Evolutionary conservation across 2,797 vertebrate species (phyloP), one percentile per base, ranked within the genome.

Genomic region (Onychomys arenicola): DNA sequence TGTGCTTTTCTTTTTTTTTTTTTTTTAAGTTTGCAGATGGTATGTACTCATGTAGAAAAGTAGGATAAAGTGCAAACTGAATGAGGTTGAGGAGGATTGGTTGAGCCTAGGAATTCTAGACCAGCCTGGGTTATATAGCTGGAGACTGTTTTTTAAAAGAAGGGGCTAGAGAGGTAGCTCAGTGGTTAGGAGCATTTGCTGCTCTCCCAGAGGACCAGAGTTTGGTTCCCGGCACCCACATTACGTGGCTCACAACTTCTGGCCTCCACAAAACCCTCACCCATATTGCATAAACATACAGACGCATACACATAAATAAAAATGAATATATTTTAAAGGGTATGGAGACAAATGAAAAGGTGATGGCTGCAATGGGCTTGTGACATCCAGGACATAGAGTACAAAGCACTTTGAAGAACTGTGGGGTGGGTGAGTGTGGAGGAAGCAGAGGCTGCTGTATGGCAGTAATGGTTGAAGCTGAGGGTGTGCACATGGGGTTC

Each of bases 401-500:
- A 13, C n/a, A 49, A 49, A 11, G 10, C 3, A 19, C 61, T 69
- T 55, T 2, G 8, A 0, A 43, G 19, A 17, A 11, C 19, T 5
- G 29, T 3, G 5, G 57, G 57, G 4, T 6, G 25, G 55, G 6
- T 3, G 77, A 27, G 16, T 40, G 6, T 3, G 1, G 40, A 6
- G 6, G 57, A 19, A 19, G 13, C 4, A 63, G 8, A 43, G 16
- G 9, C 2, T 8, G 27, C 37, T 13, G 0, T 0, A 9, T 52
- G 65, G 11, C 0, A 17, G 69, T 55, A 3, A 0, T 12, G 8
- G 9, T 10, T 23, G 69, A 29, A 14, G 52, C 34, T 40, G 78
- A 0, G 19, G 71, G 1, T 0, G 3, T 52, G 2, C 10, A 4
- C 0, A 0, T 8, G 12, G 73, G 75, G 4, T 29, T 29, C 65